These are phyloP conservation scores for Takifugu flavidus DNA, from an alignment of 2,113 vertebrate genomes.

Conservation along the genomic window DNA sequence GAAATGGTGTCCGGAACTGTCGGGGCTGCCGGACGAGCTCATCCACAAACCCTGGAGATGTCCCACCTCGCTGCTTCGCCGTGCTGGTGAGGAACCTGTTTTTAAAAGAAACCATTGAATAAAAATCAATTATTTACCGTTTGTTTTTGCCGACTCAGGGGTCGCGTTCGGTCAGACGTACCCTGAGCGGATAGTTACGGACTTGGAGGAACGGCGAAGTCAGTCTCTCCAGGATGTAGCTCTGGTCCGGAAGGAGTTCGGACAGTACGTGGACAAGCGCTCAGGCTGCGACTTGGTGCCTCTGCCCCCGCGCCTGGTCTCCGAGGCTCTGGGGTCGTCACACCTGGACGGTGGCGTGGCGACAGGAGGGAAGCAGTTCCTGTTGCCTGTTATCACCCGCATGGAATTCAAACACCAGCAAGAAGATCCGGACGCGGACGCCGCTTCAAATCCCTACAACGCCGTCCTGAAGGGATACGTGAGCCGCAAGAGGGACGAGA, in stretches of 20 bases:
- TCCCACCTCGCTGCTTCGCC: conserved; percentile 61
- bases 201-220: conserved; percentile 65
- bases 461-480: conserved; percentile 73
- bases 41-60: conserved; percentile 76
- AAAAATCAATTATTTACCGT: not conserved
- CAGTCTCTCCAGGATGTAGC: conserved; percentile 70
- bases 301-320: conserved; percentile 62
- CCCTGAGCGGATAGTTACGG: conserved; percentile 59
- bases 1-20: conserved; percentile 76
- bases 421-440: conserved; percentile 54
- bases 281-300: conserved; percentile 72
- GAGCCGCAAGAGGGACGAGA: conserved; percentile 72
- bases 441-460: conserved; percentile 64
- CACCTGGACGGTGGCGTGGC: conserved; percentile 16
- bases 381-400: conserved; percentile 72
- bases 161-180: conserved; percentile 66
- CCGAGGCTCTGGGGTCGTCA: conserved; percentile 55
- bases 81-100: conserved; percentile 54
- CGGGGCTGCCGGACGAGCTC: conserved; percentile 67
- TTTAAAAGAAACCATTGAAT: not conserved
- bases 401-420: conserved; percentile 75
- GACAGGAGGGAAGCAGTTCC: conserved; percentile 51
- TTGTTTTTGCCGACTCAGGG: conserved; percentile 35
- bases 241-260: conserved; percentile 50
- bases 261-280: conserved; percentile 62